A percentile compares a stretch with the other conserved stretches of the same genome.
Conservation (phyloP, 2,113 vertebrate species). For the Blennius ocellaris region DNA sequence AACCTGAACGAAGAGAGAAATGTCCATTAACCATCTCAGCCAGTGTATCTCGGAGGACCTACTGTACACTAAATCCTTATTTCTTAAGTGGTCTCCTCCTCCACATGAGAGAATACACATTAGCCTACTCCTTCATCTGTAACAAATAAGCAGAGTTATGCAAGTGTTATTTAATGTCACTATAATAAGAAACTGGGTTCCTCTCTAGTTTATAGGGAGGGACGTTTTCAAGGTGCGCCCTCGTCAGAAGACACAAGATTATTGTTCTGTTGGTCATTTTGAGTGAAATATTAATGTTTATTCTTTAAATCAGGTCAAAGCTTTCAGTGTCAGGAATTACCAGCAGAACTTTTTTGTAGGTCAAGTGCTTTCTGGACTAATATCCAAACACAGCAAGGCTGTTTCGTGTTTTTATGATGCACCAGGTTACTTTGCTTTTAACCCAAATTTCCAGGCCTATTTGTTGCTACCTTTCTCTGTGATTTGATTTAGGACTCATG, state of each 20-base stretch:
- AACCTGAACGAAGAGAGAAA: background rate
- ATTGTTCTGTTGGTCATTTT: constrained; percentile 46
- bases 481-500: constrained; percentile 50
- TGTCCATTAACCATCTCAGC: background rate
- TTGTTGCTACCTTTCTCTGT: constrained; percentile 24
- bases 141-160: constrained; percentile 72
- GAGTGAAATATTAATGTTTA: constrained; percentile 57
- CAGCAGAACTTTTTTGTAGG: constrained; percentile 17
- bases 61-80: constrained; percentile 21
- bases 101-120: constrained; percentile 43
- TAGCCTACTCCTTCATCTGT: constrained; percentile 60
- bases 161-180: constrained; percentile 78
- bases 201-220: constrained; percentile 64
- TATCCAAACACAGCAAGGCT: constrained; percentile 7
- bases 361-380: constrained; percentile 11
- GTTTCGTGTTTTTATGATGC: background rate
- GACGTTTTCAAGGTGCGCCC: constrained; percentile 73
- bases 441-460: constrained; percentile 5
- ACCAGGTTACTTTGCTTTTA: constrained; percentile 31
- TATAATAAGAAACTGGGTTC: constrained; percentile 65
- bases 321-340: constrained; percentile 41
- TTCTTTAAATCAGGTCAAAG: constrained; percentile 48
- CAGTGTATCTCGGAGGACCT: constrained; percentile 5
- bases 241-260: constrained; percentile 50
- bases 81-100: constrained; percentile 35